Evolutionary conservation across 2,113 vertebrate genomes (phyloP).

Genomic region (Hemicordylus capensis): DNA sequence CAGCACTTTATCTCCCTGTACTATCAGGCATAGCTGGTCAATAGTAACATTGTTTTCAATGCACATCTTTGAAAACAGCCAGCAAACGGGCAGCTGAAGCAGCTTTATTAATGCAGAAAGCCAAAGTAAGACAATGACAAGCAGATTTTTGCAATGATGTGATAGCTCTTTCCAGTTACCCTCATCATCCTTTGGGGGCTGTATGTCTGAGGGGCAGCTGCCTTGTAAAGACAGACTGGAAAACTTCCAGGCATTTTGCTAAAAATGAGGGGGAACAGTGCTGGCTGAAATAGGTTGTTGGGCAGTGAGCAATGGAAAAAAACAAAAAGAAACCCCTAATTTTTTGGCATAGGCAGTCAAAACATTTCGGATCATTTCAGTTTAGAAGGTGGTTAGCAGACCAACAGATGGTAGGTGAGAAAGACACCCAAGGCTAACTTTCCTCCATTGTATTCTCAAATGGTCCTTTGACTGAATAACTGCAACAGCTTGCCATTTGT

Average conservation of each 20-base stretch:
- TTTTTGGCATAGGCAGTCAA: conserved; percentile 16
- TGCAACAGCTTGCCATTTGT: conserved; percentile 34
- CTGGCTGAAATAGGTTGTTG: conserved; percentile 1
- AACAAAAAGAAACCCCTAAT: not conserved
- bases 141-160: not conserved
- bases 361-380: conserved; percentile 44
- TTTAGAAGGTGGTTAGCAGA: conserved; percentile 29
- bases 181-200: not conserved
- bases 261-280: conserved; percentile 22
- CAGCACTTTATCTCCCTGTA: not conserved
- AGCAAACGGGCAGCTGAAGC: not conserved
- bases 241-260: conserved; percentile 24
- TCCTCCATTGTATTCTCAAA: conserved; percentile 31
- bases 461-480: conserved; percentile 21
- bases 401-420: conserved; percentile 50
- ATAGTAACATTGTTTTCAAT: conserved; percentile 26
- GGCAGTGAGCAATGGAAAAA: conserved; percentile 4
- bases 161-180: conserved; percentile 18
- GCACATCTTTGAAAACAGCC: conserved; percentile 30
- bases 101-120: not conserved
- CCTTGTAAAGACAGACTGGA: conserved; percentile 38
- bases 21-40: rapidly evolving
- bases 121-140: not conserved
- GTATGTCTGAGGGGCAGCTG: conserved; percentile 12
- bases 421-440: conserved; percentile 35